A percentile compares a stretch with the other conserved stretches of the same genome.
These are phyloP conservation scores for Onthophagus taurus DNA, from an alignment of 1,140 invertebrate genomes.

Conservation along the genomic window DNA sequence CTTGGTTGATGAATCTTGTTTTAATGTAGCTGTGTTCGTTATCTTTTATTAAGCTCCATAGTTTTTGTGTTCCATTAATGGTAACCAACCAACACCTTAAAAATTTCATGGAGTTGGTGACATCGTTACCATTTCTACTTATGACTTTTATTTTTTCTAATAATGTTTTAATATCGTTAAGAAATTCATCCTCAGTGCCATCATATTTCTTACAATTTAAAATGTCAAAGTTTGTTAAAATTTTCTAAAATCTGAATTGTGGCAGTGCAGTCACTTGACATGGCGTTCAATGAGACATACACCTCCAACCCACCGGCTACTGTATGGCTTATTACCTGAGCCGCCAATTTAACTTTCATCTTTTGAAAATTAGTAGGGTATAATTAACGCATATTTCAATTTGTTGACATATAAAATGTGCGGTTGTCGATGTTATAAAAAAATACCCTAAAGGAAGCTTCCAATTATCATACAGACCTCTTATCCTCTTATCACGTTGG, in stretches of 20 bases:
- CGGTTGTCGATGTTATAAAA: conserved; percentile 10
- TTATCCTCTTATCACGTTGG: conserved; percentile 13
- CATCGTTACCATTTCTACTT: background rate
- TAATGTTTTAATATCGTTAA: background rate
- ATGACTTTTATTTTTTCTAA: background rate
- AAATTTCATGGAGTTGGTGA: background rate
- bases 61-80: background rate
- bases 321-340: conserved; percentile 24
- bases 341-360: too few relatives aligned
- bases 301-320: conserved; percentile 15
- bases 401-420: background rate
- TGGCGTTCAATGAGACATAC: background rate
- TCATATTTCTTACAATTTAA: background rate
- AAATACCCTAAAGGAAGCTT: conserved; percentile 24
- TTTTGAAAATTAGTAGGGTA: too few relatives aligned
- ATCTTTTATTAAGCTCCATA: background rate
- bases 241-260: too few relatives aligned
- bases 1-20: conserved; percentile 9
- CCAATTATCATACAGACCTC: conserved; percentile 22
- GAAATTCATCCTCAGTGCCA: background rate
- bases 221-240: background rate
- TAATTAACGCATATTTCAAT: conserved; percentile 29
- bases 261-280: background rate
- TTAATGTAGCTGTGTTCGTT: conserved; percentile 2
- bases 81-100: background rate